Evolutionary conservation across 2,113 vertebrate species (phyloP).

Genomic region (Bettongia penicillata): DNA sequence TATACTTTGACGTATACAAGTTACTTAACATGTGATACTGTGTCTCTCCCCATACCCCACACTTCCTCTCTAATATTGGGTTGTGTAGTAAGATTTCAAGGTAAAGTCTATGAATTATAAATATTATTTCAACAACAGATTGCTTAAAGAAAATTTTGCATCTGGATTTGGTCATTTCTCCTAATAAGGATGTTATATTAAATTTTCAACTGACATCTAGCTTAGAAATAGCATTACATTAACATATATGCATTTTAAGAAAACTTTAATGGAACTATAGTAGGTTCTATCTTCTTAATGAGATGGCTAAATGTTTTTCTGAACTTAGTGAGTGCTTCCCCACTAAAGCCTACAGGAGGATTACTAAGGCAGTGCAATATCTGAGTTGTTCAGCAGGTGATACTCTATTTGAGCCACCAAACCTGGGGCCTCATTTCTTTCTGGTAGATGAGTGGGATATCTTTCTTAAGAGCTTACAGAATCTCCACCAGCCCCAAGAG

Average conservation of each 20-base stretch:
- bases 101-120: not conserved
- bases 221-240: not conserved
- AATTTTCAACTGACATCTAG: not conserved
- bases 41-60: not conserved
- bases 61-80: too few species aligned
- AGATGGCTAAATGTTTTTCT: not conserved
- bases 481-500: not conserved
- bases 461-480: not conserved
- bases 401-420: not conserved
- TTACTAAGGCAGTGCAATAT: not conserved
- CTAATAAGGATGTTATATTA: not conserved
- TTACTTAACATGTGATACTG: not conserved
- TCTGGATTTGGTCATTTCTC: not conserved
- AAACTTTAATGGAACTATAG: too few species aligned
- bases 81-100: not conserved
- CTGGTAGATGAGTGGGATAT: not conserved
- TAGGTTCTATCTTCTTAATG: too few species aligned
- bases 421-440: not conserved
- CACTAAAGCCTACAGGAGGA: not conserved
- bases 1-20: too few species aligned
- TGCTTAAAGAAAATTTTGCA: not conserved
- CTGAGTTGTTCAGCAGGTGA: not conserved
- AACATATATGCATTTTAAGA: not conserved
- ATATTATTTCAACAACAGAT: not conserved
- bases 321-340: not conserved